Evolutionary conservation across 2,888 invertebrate genomes (phyloP).

Genomic region (Encarsia formosa): DNA sequence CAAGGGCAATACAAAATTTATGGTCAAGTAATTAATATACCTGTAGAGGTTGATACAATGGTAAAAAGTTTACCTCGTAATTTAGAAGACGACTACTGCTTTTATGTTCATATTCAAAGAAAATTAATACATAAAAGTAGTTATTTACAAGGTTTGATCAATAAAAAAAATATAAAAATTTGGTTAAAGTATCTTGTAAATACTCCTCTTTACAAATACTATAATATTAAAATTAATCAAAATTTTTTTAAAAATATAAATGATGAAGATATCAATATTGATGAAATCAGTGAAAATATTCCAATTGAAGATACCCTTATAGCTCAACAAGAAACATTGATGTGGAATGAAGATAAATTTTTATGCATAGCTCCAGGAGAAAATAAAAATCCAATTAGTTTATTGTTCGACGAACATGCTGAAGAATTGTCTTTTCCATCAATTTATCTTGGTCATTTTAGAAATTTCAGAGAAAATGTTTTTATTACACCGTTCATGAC

Average conservation of each 20-base stretch:
- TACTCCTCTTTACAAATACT: conserved; percentile 22
- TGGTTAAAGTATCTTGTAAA: conserved; percentile 30
- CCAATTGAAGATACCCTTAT: conserved; percentile 19
- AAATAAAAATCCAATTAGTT: conserved; percentile 13
- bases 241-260: conserved; percentile 1
- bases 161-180: conserved; percentile 28
- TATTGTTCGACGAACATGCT: conserved; percentile 38
- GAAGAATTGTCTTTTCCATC: conserved; percentile 39
- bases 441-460: conserved; percentile 12
- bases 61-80: conserved; percentile 24
- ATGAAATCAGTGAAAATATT: conserved; percentile 27
- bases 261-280: neutral
- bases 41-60: conserved; percentile 13
- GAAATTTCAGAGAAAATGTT: conserved; percentile 20
- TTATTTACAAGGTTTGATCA: conserved; percentile 32
- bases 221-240: conserved; percentile 2
- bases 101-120: conserved; percentile 33
- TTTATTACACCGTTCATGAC: conserved; percentile 18
- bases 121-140: conserved; percentile 30
- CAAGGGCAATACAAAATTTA: conserved; percentile 13
- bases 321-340: conserved; percentile 25
- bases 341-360: conserved; percentile 27
- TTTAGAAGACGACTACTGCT: conserved; percentile 33
- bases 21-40: conserved; percentile 18
- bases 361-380: conserved; percentile 25